phyloP scores from a whole-genome alignment of 35 echinoderm and acorn worm species.

The Apostichopus parvimensis region DNA sequence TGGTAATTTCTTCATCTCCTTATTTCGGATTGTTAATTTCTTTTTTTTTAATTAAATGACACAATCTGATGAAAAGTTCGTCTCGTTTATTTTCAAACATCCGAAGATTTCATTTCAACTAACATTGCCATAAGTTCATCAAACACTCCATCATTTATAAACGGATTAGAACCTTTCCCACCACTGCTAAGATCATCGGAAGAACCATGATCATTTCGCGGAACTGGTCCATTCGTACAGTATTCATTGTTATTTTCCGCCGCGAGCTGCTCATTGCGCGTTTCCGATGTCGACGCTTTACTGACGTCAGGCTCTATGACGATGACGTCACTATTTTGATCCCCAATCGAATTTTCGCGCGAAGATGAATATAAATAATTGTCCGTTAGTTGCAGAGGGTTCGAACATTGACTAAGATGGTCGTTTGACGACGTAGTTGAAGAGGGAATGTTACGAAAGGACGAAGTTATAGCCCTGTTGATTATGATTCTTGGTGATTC shows the following conservation, averaged over 20 bases:
- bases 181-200: background rate
- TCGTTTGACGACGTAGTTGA: constrained; percentile 16
- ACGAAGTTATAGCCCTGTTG: constrained; percentile 17
- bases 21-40: too few species aligned
- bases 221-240: background rate
- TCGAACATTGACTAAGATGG: constrained; percentile 26
- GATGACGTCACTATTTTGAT: constrained; percentile 26
- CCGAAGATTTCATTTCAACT: constrained; percentile 38
- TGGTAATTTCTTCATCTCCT: too few species aligned
- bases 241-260: background rate
- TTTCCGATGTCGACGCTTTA: background rate
- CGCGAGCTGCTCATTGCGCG: background rate
- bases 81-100: constrained; percentile 4
- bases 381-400: constrained; percentile 37
- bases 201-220: background rate
- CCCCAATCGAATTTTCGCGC: constrained; percentile 27
- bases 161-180: background rate
- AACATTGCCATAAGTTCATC: constrained; percentile 45
- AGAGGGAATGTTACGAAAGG: constrained; percentile 30
- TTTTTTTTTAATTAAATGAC: too few species aligned
- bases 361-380: constrained; percentile 35
- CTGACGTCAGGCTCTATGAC: background rate
- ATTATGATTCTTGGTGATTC: constrained; percentile 47
- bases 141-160: constrained; percentile 36
- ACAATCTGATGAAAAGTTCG: too few species aligned